phyloP scores from a whole-genome alignment of 2,797 vertebrate genomes.

The Danio tinwini region DNA sequence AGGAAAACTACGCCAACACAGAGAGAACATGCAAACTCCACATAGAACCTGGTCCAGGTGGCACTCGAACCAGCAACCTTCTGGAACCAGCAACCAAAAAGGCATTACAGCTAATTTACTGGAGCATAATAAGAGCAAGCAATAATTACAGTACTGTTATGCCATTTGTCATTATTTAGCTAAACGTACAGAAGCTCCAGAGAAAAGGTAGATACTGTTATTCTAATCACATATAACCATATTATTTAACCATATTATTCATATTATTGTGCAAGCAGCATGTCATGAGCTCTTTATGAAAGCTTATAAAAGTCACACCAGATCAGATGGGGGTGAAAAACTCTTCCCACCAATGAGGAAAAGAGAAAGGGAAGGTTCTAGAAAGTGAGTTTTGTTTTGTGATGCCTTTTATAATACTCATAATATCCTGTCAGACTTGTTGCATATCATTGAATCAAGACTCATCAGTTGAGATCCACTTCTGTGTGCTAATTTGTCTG shows the following conservation, averaged over 20 bases:
- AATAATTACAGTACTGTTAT: neutral
- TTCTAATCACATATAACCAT: too few relatives aligned
- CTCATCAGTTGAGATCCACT: neutral
- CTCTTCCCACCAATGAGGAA: neutral
- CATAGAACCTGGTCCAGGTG: too few relatives aligned
- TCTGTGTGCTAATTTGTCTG: neutral
- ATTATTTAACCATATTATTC: too few relatives aligned
- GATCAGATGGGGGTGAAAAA: neutral
- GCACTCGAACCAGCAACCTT: too few relatives aligned
- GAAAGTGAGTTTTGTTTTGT: neutral
- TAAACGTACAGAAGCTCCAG: too few relatives aligned
- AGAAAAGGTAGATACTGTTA: neutral
- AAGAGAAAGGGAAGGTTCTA: neutral
- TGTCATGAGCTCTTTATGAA: neutral
- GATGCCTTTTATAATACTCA: neutral
- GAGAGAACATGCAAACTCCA: too few relatives aligned
- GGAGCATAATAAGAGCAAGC: too few relatives aligned
- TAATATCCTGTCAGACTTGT: conserved; percentile 1
- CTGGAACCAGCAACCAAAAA: too few relatives aligned
- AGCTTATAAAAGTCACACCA: neutral
- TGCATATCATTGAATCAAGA: neutral
- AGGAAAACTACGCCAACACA: too few relatives aligned
- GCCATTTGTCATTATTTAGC: too few relatives aligned
- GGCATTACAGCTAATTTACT: too few relatives aligned
- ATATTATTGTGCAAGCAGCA: too few relatives aligned